phyloP scores from a whole-genome alignment of 2,797 vertebrate species.

The Sebastes itinus region DNA sequence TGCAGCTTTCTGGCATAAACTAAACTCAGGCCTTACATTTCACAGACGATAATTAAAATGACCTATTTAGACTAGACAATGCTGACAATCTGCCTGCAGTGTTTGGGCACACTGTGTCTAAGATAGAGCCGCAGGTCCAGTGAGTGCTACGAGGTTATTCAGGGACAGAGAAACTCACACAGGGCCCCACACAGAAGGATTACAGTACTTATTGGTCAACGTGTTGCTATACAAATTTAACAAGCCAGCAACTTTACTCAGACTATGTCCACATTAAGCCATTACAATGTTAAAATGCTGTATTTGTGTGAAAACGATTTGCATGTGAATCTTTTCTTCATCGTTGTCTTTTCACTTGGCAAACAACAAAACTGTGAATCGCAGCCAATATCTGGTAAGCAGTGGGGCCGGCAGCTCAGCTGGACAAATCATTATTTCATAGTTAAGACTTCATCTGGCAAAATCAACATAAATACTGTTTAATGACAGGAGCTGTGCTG shows the following conservation, averaged over 20 bases:
- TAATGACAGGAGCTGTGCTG: neutral
- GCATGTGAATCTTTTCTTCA: neutral
- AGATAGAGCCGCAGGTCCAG: neutral
- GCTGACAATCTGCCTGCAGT: constrained; percentile 9
- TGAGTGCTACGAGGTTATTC: constrained; percentile 10
- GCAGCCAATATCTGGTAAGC: neutral
- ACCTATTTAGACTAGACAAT: constrained; percentile 28
- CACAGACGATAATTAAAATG: constrained; percentile 28
- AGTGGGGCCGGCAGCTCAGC: neutral
- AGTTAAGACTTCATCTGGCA: neutral
- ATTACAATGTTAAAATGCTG: neutral
- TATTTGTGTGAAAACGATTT: neutral
- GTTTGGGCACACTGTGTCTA: constrained; percentile 11
- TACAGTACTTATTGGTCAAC: neutral
- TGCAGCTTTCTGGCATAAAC: constrained; percentile 1
- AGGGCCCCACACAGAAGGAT: neutral
- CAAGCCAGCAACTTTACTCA: neutral
- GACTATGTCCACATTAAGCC: neutral
- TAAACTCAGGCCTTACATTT: constrained; percentile 5
- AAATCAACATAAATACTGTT: neutral
- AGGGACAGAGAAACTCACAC: constrained; percentile 5
- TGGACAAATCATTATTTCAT: neutral
- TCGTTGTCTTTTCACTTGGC: neutral
- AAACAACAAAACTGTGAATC: neutral
- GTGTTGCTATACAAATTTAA: neutral